Evolutionary conservation across 2,888 invertebrate genomes (phyloP).

Genomic region (Leucoptera coffeella): DNA sequence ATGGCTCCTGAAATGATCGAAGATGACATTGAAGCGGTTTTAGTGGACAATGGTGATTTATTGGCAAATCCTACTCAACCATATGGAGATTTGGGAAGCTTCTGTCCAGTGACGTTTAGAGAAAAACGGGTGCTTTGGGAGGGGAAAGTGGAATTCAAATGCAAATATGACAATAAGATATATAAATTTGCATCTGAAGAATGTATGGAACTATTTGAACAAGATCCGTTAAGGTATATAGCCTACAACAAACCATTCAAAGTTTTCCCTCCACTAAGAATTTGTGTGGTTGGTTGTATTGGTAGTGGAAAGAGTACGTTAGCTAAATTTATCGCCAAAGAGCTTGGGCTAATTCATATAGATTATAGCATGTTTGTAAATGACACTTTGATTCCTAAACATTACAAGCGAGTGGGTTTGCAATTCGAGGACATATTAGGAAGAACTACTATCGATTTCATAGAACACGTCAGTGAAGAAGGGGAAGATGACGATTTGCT

Average conservation of each 20-base stretch:
- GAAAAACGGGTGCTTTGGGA: constrained; percentile 51
- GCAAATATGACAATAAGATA: constrained; percentile 44
- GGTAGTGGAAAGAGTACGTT: constrained; percentile 50
- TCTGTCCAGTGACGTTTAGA: constrained; percentile 57
- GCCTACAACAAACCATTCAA: constrained; percentile 29
- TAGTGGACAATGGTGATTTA: constrained; percentile 14
- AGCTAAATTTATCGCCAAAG: constrained; percentile 38
- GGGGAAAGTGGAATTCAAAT: constrained; percentile 51
- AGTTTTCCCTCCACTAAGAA: constrained; percentile 39
- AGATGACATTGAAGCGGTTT: constrained; percentile 16
- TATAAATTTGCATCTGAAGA: constrained; percentile 47
- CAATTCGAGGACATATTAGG: constrained; percentile 30
- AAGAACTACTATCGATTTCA: no score
- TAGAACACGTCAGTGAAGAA: no score
- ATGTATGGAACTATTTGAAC: constrained; percentile 39
- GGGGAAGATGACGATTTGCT: constrained; percentile 22
- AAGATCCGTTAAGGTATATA: constrained; percentile 41
- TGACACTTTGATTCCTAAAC: constrained; percentile 23
- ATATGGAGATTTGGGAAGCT: constrained; percentile 51
- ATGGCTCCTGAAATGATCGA: constrained; percentile 15
- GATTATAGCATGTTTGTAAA: constrained; percentile 36
- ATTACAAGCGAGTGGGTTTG: constrained; percentile 36
- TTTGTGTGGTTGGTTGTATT: constrained; percentile 51
- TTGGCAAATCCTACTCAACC: constrained; percentile 19
- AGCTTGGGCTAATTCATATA: constrained; percentile 47